Percentiles rank a stretch among this genome's conserved stretches.
phyloP scores from a whole-genome alignment of 2,888 invertebrate species.

The Apodemia duryi region DNA sequence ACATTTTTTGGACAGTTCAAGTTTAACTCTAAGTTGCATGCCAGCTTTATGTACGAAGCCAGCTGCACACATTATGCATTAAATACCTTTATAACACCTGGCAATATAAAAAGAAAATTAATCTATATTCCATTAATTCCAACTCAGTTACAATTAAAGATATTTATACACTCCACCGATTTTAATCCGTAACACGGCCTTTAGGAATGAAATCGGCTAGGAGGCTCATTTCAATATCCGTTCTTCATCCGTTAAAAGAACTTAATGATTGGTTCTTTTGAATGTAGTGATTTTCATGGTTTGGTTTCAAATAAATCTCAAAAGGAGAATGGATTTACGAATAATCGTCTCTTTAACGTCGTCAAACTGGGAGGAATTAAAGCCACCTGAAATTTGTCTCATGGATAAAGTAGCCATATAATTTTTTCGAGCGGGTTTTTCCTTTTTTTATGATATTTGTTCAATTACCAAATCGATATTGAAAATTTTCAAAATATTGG shows the following conservation, averaged over 20 bases:
- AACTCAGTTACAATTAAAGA: background rate
- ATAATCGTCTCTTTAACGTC: background rate
- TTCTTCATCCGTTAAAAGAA: background rate
- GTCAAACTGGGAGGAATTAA: background rate
- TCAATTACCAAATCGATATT: no score
- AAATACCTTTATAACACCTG: background rate
- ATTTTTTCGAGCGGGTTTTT: no score
- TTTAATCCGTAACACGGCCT: conserved; percentile 1
- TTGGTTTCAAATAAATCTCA: conserved; percentile 3
- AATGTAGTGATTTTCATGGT: background rate
- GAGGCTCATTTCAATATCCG: background rate
- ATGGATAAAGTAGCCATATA: no score
- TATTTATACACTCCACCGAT: background rate
- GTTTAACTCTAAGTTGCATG: no score
- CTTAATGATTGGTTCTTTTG: conserved; percentile 5
- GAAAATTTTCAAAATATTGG: no score
- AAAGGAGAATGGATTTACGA: background rate
- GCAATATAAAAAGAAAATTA: background rate
- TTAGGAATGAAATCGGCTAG: background rate
- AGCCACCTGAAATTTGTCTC: background rate
- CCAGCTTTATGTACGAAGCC: no score
- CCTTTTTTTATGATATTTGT: no score
- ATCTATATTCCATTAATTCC: background rate
- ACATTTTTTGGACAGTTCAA: no score
- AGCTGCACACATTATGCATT: background rate